Evolutionary conservation across 2,113 vertebrate species (phyloP).

Genomic region (Notothenia coriiceps): DNA sequence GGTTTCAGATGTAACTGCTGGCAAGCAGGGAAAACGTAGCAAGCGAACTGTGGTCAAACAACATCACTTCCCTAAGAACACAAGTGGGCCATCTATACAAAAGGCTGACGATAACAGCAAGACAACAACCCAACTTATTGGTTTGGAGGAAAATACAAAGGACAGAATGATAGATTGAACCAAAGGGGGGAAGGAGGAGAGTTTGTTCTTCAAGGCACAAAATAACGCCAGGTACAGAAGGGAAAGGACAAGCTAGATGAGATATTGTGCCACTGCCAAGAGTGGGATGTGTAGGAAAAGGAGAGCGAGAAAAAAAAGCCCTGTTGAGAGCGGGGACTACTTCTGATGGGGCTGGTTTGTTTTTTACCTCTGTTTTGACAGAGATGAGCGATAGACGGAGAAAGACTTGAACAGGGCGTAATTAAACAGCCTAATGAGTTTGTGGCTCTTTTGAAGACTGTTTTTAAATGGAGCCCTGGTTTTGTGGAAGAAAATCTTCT

Average conservation of each 20-base stretch:
- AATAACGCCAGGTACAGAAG: conserved; percentile 66
- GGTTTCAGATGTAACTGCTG: conserved; percentile 60
- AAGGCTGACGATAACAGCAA: conserved; percentile 55
- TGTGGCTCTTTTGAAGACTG: conserved; percentile 90
- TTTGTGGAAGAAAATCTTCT: conserved; percentile 94
- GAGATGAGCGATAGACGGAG: conserved; percentile 73
- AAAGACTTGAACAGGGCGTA: conserved; percentile 88
- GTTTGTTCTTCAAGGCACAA: conserved; percentile 68
- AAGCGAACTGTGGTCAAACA: conserved; percentile 75
- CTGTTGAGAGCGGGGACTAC: conserved; percentile 62
- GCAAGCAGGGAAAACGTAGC: conserved; percentile 49
- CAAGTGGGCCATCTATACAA: conserved; percentile 66
- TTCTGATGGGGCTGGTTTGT: conserved; percentile 73
- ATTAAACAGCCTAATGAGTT: conserved; percentile 99
- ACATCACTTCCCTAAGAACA: conserved; percentile 69
- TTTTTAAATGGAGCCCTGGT: conserved; percentile 75
- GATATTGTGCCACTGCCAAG: conserved; percentile 56
- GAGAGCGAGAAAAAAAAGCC: conserved; percentile 47
- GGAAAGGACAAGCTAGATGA: conserved; percentile 66
- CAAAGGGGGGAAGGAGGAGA: conserved; percentile 17
- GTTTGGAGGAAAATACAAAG: conserved; percentile 68
- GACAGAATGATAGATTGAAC: conserved; percentile 60
- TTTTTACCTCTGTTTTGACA: conserved; percentile 81
- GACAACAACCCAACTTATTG: conserved; percentile 70
- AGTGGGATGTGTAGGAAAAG: conserved; percentile 32